These are phyloP conservation scores for Orchestes rusci DNA, from an alignment of 2,888 invertebrate species.

Conservation along the genomic window DNA sequence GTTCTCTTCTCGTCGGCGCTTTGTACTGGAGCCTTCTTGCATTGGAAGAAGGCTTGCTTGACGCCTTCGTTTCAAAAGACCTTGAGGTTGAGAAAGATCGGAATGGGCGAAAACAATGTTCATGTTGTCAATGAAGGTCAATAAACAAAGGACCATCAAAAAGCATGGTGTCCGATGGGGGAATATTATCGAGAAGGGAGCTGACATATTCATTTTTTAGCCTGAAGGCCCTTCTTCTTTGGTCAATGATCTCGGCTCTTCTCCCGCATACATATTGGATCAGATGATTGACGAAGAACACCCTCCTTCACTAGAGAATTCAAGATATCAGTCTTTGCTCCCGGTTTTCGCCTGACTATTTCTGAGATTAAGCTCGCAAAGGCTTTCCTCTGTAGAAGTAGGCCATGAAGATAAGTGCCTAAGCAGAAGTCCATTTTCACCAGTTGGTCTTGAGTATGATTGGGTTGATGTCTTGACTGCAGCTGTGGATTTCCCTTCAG, in stretches of 20 bases:
- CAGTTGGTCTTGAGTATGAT: background rate
- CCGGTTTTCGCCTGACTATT: no score
- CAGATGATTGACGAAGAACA: background rate
- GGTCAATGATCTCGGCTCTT: background rate
- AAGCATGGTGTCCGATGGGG: background rate
- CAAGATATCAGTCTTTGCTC: background rate
- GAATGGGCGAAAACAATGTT: background rate
- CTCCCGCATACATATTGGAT: background rate
- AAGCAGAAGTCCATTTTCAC: background rate
- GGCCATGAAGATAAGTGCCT: background rate
- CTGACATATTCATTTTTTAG: background rate
- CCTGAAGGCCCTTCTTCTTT: background rate
- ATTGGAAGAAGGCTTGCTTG: background rate
- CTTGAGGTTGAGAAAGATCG: background rate
- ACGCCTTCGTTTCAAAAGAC: background rate
- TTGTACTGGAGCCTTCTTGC: background rate
- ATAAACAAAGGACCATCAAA: background rate
- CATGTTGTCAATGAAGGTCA: background rate
- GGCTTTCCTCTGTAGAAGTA: background rate
- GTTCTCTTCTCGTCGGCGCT: background rate
- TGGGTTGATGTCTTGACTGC: background rate
- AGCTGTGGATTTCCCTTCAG: background rate
- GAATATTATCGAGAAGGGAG: background rate
- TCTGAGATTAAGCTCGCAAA: background rate
- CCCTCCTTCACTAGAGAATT: background rate